These are phyloP conservation scores for Acanthosepion lycidas DNA, from an alignment of 2,888 invertebrate species.

Conservation along the genomic window DNA sequence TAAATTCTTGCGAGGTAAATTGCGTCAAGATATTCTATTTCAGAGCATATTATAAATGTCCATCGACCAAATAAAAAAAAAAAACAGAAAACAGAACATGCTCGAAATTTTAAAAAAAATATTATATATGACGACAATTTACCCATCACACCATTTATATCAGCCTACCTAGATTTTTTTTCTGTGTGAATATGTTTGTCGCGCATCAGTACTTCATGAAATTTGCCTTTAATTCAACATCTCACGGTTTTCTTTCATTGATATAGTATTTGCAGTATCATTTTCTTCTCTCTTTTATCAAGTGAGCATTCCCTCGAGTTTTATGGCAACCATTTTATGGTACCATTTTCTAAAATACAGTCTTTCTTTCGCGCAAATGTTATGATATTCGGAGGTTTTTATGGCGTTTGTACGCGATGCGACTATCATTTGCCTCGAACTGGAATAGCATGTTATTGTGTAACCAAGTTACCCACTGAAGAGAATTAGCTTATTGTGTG, in stretches of 20 bases:
- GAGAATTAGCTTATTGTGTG: neutral
- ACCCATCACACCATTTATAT: too few relatives aligned
- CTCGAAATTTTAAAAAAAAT: too few relatives aligned
- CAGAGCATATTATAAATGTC: too few relatives aligned
- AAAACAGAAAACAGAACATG: too few relatives aligned
- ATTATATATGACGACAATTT: too few relatives aligned
- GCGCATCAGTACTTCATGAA: neutral
- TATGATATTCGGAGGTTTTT: neutral
- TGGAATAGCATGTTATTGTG: neutral
- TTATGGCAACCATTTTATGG: neutral
- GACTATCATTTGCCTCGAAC: neutral
- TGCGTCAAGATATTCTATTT: too few relatives aligned
- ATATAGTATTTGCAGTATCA: neutral
- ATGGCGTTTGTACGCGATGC: neutral
- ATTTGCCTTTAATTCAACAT: neutral
- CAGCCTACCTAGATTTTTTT: neutral
- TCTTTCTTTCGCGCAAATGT: neutral
- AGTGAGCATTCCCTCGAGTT: neutral
- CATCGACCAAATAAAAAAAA: too few relatives aligned
- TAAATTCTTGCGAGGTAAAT: too few relatives aligned
- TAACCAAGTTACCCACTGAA: neutral
- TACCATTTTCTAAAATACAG: neutral
- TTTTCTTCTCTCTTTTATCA: neutral
- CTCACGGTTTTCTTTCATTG: neutral
- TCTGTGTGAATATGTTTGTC: neutral